These are phyloP conservation scores for Orbicella faveolata DNA, from an alignment of 64 coral and sea anemone species.

Conservation along the genomic window DNA sequence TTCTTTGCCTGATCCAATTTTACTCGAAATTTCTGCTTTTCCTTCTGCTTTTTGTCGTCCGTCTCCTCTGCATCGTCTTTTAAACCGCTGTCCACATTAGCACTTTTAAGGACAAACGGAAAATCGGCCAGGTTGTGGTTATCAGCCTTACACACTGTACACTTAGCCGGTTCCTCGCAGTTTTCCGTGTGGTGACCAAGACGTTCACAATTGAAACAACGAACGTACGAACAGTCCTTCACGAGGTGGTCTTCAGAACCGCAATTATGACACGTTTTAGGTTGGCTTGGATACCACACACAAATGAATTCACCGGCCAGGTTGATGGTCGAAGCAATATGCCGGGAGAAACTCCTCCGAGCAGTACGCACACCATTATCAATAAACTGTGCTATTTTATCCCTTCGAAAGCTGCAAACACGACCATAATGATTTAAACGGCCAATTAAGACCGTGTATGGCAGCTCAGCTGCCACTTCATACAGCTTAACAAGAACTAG, in stretches of 20 bases:
- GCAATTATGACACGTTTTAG: neutral
- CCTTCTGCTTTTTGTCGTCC: too few species aligned
- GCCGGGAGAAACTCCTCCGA: accelerated
- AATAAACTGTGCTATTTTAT: too few species aligned
- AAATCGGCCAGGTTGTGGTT: neutral
- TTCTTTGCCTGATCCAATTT: too few species aligned
- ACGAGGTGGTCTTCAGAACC: neutral
- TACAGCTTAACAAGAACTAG: neutral
- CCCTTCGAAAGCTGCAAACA: neutral
- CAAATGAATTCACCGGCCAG: neutral
- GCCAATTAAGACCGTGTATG: neutral
- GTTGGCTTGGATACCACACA: neutral
- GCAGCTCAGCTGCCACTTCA: neutral
- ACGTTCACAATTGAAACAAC: neutral
- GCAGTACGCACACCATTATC: neutral
- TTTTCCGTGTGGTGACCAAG: neutral
- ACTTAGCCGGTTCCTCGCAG: neutral
- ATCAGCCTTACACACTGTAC: neutral
- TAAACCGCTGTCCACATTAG: too few species aligned
- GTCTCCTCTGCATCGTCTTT: too few species aligned
- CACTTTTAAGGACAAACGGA: neutral
- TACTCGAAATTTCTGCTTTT: too few species aligned
- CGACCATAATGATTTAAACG: neutral
- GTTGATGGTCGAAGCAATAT: neutral
- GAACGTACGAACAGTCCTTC: accelerated